Evolutionary conservation across 1,140 invertebrate genomes (phyloP), one percentile per base, ranked within the genome.

Genomic region (Subanguina moxae): DNA sequence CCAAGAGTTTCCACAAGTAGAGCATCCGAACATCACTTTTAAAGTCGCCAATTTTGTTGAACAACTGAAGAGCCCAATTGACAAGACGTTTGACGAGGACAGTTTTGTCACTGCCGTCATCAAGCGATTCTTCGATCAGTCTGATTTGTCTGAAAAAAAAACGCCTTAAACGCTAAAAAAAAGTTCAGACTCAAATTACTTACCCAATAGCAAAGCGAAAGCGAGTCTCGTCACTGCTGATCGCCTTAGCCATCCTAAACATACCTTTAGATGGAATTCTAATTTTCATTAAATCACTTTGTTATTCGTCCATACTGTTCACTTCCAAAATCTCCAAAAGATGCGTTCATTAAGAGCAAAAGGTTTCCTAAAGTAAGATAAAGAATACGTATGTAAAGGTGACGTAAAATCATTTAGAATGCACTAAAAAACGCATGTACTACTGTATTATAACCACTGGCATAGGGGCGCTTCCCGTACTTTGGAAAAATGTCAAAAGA

Each of bases 1-100:
- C 69, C 69, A 71, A 23, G 0, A 71, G 21, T 48, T 65, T 71
- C 69, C 69, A 71, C 5, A 71, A 32, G n/a, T 32, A n/a, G n/a
- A 71, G 56, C 70, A 71, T 73, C 1, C 70, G 71, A 3, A 42
- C 1, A 58, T 71, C 69, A 21, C 11, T 28, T 21, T 57, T 45
- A 13, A 45, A 71, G 8, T 8, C n/a, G 17, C 21, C 67, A n/a
- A 59, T 27, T 19, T 19, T 21, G 48, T 38, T 64, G 45, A 71
- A 71, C 23, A 64, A 43, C 13, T 71, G 57, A 7, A 71, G 42
- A 8, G 70, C 58, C 45, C 23, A 27, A 19, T 23, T 67, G 64
- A 66, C 68, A 3, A 64, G 32, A 25, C 32, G 23, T 28, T 64
- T 64, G n/a, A 64, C 57, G 1, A 64, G 17, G 48, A 52, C 17